phyloP scores from a whole-genome alignment of 2,797 vertebrate species.

The Pristis pectinata region DNA sequence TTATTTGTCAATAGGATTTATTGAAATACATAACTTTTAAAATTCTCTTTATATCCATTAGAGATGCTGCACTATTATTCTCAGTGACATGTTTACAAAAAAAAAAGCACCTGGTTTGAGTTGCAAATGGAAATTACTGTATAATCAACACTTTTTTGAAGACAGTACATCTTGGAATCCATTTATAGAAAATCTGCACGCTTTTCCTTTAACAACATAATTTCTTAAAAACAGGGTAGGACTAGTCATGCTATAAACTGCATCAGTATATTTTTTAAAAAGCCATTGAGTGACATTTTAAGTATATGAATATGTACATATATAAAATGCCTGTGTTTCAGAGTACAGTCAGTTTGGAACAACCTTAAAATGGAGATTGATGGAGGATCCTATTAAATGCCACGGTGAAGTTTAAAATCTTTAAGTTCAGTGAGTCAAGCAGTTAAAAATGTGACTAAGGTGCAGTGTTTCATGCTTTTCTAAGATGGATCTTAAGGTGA shows the following conservation, averaged over 20 bases:
- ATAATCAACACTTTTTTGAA: background rate
- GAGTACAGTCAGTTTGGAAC: background rate
- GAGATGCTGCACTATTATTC: background rate
- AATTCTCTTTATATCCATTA: background rate
- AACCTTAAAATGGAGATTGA: background rate
- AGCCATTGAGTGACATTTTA: no score
- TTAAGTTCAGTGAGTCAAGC: background rate
- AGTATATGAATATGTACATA: no score
- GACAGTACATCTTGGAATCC: background rate
- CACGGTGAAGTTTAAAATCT: background rate
- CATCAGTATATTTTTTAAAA: background rate
- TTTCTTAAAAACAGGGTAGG: background rate
- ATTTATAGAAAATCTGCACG: no score
- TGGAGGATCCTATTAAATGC: background rate
- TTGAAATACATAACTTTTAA: background rate
- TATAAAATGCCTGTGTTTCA: background rate
- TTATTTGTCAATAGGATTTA: background rate
- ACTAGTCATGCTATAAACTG: background rate
- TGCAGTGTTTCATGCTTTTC: background rate
- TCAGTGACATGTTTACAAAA: slow-evolving; percentile 5
- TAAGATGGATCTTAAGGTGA: background rate
- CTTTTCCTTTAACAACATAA: background rate
- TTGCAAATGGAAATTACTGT: background rate
- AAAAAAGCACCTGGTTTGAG: background rate
- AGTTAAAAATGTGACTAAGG: background rate